Evolutionary conservation across 2,113 vertebrate genomes (phyloP).

Genomic region (western clawed frog (Xenopus tropicalis)): DNA sequence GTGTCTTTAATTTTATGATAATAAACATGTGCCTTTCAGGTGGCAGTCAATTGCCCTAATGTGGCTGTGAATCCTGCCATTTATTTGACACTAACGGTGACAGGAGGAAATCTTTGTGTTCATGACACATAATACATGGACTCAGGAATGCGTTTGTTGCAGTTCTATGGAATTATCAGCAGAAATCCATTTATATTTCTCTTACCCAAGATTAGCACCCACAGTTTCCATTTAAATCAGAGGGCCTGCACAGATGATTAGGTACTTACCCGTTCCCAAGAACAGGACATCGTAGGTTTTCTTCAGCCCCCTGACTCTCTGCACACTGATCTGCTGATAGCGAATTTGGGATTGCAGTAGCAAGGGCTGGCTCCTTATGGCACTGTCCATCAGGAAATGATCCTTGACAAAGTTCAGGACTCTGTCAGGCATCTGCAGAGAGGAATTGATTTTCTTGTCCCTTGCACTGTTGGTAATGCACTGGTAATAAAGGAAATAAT

Average conservation of each 20-base stretch:
- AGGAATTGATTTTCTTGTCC: slow-evolving; percentile 77
- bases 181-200: too few relatives aligned
- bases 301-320: slow-evolving; percentile 62
- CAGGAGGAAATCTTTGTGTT: too few relatives aligned
- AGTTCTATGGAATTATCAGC: too few relatives aligned
- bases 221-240: too few relatives aligned
- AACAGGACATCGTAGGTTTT: slow-evolving; percentile 80
- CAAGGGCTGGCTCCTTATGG: slow-evolving; percentile 79
- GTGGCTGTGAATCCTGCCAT: too few relatives aligned
- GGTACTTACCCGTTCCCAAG: slow-evolving; percentile 79
- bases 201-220: too few relatives aligned
- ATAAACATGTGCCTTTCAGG: too few relatives aligned
- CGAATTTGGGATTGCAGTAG: slow-evolving; percentile 77
- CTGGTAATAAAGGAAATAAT: slow-evolving; percentile 53
- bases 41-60: not conserved
- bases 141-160: too few relatives aligned
- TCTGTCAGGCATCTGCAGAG: slow-evolving; percentile 90
- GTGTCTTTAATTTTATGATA: too few relatives aligned
- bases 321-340: slow-evolving; percentile 83
- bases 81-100: too few relatives aligned
- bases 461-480: slow-evolving; percentile 81
- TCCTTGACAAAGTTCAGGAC: slow-evolving; percentile 96
- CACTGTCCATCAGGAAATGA: slow-evolving; percentile 91
- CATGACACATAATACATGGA: too few relatives aligned
- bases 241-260: not conserved